These are phyloP conservation scores for Corydoras sp. DNA, from an alignment of 2,113 vertebrate genomes.

Conservation along the genomic window DNA sequence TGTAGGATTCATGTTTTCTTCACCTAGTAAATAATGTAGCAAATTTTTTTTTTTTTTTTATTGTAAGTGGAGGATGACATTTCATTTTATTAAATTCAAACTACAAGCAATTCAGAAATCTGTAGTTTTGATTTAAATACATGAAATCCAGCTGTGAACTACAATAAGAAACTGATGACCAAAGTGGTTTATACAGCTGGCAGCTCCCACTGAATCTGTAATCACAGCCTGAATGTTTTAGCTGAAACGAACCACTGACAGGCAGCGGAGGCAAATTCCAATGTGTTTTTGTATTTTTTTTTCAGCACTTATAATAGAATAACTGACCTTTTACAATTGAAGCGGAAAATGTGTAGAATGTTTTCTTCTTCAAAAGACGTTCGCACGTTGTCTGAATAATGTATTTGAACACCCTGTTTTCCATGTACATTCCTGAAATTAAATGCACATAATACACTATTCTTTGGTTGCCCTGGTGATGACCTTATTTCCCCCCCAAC, in stretches of 20 bases:
- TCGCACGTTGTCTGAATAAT: conserved; percentile 1
- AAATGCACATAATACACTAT: conserved; percentile 4
- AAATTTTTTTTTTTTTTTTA: neutral
- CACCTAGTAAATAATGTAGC: neutral
- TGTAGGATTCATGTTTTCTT: neutral
- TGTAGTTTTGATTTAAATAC: neutral
- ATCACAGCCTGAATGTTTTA: conserved; percentile 28
- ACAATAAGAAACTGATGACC: neutral
- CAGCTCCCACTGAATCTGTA: conserved; percentile 25
- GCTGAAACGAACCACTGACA: conserved; percentile 51
- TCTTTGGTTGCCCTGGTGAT: conserved; percentile 2
- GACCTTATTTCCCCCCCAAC: neutral
- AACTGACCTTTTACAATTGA: conserved; percentile 28
- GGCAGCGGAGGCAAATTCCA: conserved; percentile 21
- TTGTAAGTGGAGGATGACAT: conserved; percentile 1
- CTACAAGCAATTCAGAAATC: neutral
- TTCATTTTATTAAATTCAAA: neutral
- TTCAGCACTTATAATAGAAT: conserved; percentile 46
- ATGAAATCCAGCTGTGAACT: neutral
- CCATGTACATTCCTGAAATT: conserved; percentile 21
- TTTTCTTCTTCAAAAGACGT: neutral
- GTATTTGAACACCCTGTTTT: neutral
- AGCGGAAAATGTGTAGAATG: conserved; percentile 3
- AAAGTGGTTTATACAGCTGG: neutral
- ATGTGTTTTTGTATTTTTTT: conserved; percentile 26